These are phyloP conservation scores for Catotricha subobsoleta DNA, from an alignment of 2,888 invertebrate species.

Conservation along the genomic window DNA sequence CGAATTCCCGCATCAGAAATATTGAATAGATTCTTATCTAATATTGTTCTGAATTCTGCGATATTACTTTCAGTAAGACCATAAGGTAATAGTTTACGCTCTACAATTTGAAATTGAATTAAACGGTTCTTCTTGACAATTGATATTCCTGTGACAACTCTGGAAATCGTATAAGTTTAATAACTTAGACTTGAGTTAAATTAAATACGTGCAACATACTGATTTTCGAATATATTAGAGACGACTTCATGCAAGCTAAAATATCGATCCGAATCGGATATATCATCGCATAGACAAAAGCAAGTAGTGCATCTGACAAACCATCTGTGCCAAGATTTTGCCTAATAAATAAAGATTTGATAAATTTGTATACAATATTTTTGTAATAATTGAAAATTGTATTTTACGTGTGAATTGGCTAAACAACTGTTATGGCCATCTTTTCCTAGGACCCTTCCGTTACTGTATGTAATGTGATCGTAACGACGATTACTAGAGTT, in stretches of 20 bases:
- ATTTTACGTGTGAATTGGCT: too few species aligned
- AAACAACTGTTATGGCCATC: too few species aligned
- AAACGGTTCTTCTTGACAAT: slow-evolving; percentile 50
- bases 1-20: slow-evolving; percentile 9
- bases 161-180: slow-evolving; percentile 17
- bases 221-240: slow-evolving; percentile 2
- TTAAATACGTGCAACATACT: neutral
- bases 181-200: neutral
- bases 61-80: slow-evolving; percentile 31
- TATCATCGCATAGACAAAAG: slow-evolving; percentile 36
- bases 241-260: slow-evolving; percentile 26
- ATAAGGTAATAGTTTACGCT: slow-evolving; percentile 40
- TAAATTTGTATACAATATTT: too few species aligned
- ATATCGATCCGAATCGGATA: slow-evolving; percentile 28
- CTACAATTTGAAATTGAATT: slow-evolving; percentile 53
- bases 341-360: neutral
- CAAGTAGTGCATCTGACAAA: slow-evolving; percentile 38
- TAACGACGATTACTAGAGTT: neutral
- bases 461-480: slow-evolving; percentile 1
- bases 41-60: neutral
- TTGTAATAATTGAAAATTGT: too few species aligned
- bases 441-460: too few species aligned
- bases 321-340: neutral
- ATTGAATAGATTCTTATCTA: neutral
- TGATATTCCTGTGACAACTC: slow-evolving; percentile 55